Evolutionary conservation across 92 coral and sea anemone genomes (phyloP), one percentile per base, ranked within the genome.

Genomic region (Parazoanthus darwini): DNA sequence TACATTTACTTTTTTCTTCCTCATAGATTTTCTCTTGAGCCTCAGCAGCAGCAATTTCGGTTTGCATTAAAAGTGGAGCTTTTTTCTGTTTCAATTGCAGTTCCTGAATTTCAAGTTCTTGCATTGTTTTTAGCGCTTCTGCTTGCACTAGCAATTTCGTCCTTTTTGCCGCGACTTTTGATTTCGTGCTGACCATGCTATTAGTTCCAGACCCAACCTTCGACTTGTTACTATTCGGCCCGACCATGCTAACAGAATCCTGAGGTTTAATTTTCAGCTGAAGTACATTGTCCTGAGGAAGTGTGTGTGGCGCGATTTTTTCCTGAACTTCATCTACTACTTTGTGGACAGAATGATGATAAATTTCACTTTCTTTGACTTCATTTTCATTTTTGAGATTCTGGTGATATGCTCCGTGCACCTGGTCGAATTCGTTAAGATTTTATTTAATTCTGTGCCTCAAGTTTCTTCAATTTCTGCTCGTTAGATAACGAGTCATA

Each of bases 101-200:
- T 71, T 88, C 87, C 25, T 80, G 77, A 33, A 81, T 36, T 66
- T 88, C 80, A 25, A 88, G 87, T 73, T 88, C 87, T 65, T 88
- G 90, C 86, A 88, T 65, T 25, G 44, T 48, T 44, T 88, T 82
- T 43, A 88, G 43, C 38, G 86, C 56, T 56, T 73, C 36, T 26
- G 86, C 90, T 65, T 80, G 50, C 20, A 58, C 90, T 23, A 63
- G 78, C 23, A 88, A 63, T 51, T 73, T 77, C 6, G 86, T 86
- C 76, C 80, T 78, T 43, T 66, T 70, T 9, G 88, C 88, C 26
- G 54, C 88, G 0, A 78, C 88, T 70, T 43, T 85, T 0, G 54
- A 44, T 43, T 85, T 85, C 23, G 88, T 80, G 59, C 88, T 85
- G 4, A 18, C 68, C 11, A 78, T 29, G 26, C 78, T 7, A 85